Evolutionary conservation across 2,797 vertebrate species (phyloP), one percentile per base, ranked within the genome.

Genomic region (Enoplosus armatus): DNA sequence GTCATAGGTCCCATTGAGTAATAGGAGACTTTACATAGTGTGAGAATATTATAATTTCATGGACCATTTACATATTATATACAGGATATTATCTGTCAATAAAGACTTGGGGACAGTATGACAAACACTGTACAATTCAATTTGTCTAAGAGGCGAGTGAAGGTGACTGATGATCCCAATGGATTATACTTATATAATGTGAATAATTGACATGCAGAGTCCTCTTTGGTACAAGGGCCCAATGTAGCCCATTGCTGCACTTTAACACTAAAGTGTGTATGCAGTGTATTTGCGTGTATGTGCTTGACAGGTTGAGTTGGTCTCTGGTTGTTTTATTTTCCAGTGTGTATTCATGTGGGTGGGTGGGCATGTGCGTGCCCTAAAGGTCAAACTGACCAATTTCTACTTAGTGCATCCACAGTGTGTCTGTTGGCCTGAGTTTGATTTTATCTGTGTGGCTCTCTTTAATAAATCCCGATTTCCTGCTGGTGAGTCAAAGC

Each of bases 341-440:
- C 22, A 5, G 2, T 10, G 24, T 27, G 43, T 43, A 0, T 22
- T 27, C 0, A 6, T 16, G 24, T n/a, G 4, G 6, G 10, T 14
- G 8, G 5, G 37, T 54, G 11, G 4, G 4, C 0, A 5, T 45
- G 16, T 43, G 9, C 8, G 5, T 5, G 7, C 1, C 8, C 22
- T 48, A n/a, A 33, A 79, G 24, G 87, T 87, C 71, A 54, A 16
- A 59, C 24, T 69, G 82, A 89, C 77, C 80, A 9, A 1, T 20
- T 12, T 64, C 33, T 15, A 2, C 43, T 20, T 20, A 10, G 22
- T 5, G 43, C 31, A 51, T 48, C 14, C 8, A 7, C 48, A 26
- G 45, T 56, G 3, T 20, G 47, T 31, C 31, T 43, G 11, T 37
- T n/a, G n/a, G n/a, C n/a, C 5, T 35, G 47, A 1, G 35, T 56